Percentiles rank a stretch among this genome's conserved stretches.
Conservation (phyloP, 2,797 vertebrate genomes). For the Sternarchorhynchus goeldii region DNA sequence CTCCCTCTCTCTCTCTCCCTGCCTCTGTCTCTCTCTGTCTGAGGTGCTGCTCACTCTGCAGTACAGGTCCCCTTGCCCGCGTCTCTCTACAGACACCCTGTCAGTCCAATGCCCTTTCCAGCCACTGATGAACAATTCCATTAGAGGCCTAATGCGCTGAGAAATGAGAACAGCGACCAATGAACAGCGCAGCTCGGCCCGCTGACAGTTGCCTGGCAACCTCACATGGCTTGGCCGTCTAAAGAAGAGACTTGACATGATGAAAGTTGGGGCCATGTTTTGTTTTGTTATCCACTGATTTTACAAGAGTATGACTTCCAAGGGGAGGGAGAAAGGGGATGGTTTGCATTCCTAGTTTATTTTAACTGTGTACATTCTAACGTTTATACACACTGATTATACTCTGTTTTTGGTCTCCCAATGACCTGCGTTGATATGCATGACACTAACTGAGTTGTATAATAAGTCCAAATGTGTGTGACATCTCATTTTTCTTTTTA, state of each 20-base stretch:
- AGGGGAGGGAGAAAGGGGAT: background rate
- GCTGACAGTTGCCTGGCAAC: constrained; percentile 78
- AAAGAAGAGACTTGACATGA: constrained; percentile 19
- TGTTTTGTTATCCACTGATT: constrained; percentile 2
- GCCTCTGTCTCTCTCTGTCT: constrained; percentile 38
- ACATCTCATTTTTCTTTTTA: background rate
- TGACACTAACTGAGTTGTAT: background rate
- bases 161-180: constrained; percentile 72
- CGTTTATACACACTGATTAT: background rate
- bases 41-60: constrained; percentile 39
- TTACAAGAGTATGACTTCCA: background rate
- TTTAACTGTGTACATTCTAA: background rate
- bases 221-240: constrained; percentile 40
- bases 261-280: constrained; percentile 10
- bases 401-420: background rate
- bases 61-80: constrained; percentile 46
- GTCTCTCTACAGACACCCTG: constrained; percentile 46
- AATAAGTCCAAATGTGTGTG: background rate
- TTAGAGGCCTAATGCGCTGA: constrained; percentile 77
- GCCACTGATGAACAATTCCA: constrained; percentile 70
- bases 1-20: constrained; percentile 29
- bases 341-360: background rate
- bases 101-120: constrained; percentile 50
- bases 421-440: background rate
- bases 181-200: constrained; percentile 60